Evolutionary conservation across 1,140 invertebrate species (phyloP), one percentile per base, ranked within the genome.

Genomic region (Oscheius sp.): DNA sequence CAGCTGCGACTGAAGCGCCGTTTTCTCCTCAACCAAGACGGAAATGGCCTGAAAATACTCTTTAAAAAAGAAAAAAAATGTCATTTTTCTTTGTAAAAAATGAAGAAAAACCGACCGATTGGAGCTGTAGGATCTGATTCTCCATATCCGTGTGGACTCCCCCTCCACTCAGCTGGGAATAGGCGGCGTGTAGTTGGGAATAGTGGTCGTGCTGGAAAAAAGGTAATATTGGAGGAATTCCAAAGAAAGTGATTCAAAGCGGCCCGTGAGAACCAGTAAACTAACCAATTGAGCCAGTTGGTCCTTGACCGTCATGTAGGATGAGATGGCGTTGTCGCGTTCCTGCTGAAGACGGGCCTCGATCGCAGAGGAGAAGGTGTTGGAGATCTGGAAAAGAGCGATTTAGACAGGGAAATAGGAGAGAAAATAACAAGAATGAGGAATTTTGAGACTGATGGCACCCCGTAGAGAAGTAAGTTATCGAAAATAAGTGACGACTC

Each of bases 21-120:
- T 58, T 55, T 71, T 71, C 29, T 71, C 69, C 28, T 71, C 69
- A 29, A 71, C 69, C 38, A 71, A 32, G 23, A 58, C 69, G 13
- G 69, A 63, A 26, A 71, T 28, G 15, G 69, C 69, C 69, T 71
- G 38, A 36, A 70, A 29, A 26, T 1, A 59, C 13, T 59, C 23
- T 59, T 59, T 59, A 23, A 20, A 20, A 59, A 59, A 59, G 23
- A 23, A 59, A 13, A 20, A 59, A 59, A 10, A 15, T 59, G 13
- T 59, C 55, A 10, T 15, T 28, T 36, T 18, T 45, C 23, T 23
- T 45, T 45, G 18, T 45, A 15, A 0, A 23, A 45, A 18, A 45
- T 45, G 15, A 45, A 15, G 23, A 18, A 23, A 45, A 45, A 13
- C 66, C 28, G 20, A 71, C 69, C 58, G 58, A 38, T 55, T 71